phyloP scores from a whole-genome alignment of 2,888 invertebrate species.

The Limenitis camilla region DNA sequence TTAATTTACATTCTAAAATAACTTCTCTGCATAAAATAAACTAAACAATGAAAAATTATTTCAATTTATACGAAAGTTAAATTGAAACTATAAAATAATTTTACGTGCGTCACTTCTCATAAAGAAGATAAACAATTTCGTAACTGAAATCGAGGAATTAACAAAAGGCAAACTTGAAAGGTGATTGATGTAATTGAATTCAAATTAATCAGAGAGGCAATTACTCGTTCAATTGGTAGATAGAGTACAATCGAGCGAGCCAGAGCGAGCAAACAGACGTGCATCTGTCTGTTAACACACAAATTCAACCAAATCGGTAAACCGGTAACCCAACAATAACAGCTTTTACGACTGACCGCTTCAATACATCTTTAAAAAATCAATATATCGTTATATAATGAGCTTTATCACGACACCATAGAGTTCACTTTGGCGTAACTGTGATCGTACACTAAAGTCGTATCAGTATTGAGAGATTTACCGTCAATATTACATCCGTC shows the following conservation, averaged over 20 bases:
- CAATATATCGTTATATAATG: constrained; percentile 15
- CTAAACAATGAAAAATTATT: too few species aligned
- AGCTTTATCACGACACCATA: neutral
- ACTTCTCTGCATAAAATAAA: too few species aligned
- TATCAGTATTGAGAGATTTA: constrained; percentile 23
- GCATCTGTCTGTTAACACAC: constrained; percentile 69
- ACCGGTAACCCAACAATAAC: constrained; percentile 74
- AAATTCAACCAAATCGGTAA: constrained; percentile 74
- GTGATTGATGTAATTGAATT: constrained; percentile 22
- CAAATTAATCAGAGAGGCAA: constrained; percentile 59
- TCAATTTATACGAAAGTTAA: neutral
- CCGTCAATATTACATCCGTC: constrained; percentile 51
- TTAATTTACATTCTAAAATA: neutral
- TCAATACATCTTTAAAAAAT: constrained; percentile 24
- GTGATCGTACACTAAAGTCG: constrained; percentile 19
- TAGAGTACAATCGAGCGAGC: constrained; percentile 22
- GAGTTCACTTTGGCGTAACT: constrained; percentile 19
- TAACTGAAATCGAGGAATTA: constrained; percentile 1
- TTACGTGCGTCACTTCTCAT: neutral
- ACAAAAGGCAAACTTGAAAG: constrained; percentile 11
- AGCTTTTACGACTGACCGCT: constrained; percentile 69
- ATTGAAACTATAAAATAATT: neutral
- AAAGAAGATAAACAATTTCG: neutral
- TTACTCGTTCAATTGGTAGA: constrained; percentile 33
- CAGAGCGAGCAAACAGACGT: constrained; percentile 45